Base-by-base conservation (phyloP, 2,797 vertebrate genomes). In the Sebastes baramenuke region DNA sequence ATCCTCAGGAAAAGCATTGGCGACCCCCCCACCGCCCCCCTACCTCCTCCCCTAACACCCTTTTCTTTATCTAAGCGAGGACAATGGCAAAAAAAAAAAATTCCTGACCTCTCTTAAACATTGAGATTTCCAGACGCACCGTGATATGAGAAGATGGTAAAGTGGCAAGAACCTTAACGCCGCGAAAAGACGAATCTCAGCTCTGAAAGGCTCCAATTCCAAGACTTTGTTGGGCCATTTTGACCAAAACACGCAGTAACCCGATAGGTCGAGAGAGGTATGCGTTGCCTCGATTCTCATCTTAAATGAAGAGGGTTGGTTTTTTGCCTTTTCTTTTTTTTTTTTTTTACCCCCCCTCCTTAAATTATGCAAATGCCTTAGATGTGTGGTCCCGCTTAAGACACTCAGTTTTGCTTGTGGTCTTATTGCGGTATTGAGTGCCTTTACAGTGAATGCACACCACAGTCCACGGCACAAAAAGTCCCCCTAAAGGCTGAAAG, bases 311-410 rank as follows among this genome's bases (percentile, higher is more conserved):
- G 94, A 90, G 95, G 92, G 90, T 90, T 91, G 94, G 93, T 89
- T 92, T 93, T 86, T 88, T 87, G 74, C 81, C 89, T 84, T 91
- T 83, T 88, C 67, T 90, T 81, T 86, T 80, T 78, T 62, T 77
- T 62, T 59, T 24, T 38, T 38, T 65, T 16, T n/a, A 1, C 7
- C 24, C 16, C 84, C 74, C 90, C 89, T 90, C 91, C 96, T 96
- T 98, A 98, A 99, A 98, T 97, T 97, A 99, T 99, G 98, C 97
- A 98, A 99, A 99, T 98, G 95, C 96, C 91, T 96, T 92, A 98
- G 97, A 98, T 99, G 98, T 99, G 98, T 99, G 98, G 98, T 99
- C 98, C 96, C 91, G 95, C 96, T 97, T 98, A 97, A 99, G 97
- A 97, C 97, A 98, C 97, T 98, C 96, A 98, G 97, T 99, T 98